Evolutionary conservation across 2,113 vertebrate genomes (phyloP).

Genomic region (Phrynocephalus versicolor): DNA sequence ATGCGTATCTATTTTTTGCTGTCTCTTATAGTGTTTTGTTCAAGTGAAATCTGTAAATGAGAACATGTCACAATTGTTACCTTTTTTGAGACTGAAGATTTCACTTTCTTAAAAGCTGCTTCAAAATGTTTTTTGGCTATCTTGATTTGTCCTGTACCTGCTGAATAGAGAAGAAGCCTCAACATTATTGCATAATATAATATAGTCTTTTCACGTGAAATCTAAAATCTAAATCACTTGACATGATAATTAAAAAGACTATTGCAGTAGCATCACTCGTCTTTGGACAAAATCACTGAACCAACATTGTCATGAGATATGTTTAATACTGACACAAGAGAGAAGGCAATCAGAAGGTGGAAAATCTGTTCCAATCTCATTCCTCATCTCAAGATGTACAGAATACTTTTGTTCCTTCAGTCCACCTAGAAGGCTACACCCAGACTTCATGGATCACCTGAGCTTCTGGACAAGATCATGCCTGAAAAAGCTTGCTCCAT

Average conservation of each 20-base stretch:
- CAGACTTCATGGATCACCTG: background rate
- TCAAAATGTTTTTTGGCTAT: conserved; percentile 87
- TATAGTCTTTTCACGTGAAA: background rate
- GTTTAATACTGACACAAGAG: background rate
- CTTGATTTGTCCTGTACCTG: conserved; percentile 74
- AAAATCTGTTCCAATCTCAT: background rate
- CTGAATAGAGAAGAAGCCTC: conserved; percentile 25
- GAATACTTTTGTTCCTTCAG: background rate
- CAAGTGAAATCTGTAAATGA: rapidly evolving
- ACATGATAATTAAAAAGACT: background rate
- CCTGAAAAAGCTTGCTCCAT: background rate
- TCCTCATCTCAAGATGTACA: background rate
- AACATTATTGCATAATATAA: background rate
- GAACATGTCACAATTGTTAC: conserved; percentile 70
- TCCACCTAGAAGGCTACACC: background rate
- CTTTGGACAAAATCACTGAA: background rate
- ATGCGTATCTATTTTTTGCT: background rate
- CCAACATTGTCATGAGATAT: background rate
- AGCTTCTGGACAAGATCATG: background rate
- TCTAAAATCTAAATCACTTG: background rate
- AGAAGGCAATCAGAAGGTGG: background rate
- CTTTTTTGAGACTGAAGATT: conserved; percentile 88
- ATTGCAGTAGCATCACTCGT: background rate
- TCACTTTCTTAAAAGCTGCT: conserved; percentile 89
- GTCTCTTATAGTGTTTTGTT: background rate